phyloP scores from a whole-genome alignment of 2,797 vertebrate genomes.

The Coracias cyanogaster region DNA sequence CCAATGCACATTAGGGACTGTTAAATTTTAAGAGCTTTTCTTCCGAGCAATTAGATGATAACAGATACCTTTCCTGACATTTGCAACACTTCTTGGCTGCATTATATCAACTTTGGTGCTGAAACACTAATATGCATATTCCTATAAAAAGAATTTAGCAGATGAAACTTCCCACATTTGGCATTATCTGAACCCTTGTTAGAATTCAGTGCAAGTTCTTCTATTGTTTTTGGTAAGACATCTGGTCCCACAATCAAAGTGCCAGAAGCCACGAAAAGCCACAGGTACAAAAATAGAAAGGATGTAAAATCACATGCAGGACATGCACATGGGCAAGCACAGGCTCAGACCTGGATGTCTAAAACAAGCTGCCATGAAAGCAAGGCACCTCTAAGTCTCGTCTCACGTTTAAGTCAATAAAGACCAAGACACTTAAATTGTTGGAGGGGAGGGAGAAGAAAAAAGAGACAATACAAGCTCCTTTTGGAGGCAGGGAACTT shows the following conservation, averaged over 20 bases:
- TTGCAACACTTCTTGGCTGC: neutral
- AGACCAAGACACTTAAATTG: neutral
- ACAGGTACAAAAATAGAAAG: neutral
- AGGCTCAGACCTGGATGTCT: neutral
- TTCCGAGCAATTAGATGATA: neutral
- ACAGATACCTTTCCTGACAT: neutral
- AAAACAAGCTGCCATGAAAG: neutral
- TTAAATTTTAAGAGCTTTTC: neutral
- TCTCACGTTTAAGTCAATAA: neutral
- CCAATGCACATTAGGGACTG: neutral
- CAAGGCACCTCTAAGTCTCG: neutral
- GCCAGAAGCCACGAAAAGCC: neutral
- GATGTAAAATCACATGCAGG: neutral
- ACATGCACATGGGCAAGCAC: neutral
- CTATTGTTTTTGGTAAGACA: neutral
- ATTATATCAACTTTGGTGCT: neutral
- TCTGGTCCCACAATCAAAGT: neutral
- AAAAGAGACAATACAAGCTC: neutral
- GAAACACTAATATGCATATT: neutral
- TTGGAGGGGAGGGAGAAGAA: accelerated
- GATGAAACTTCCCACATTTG: neutral
- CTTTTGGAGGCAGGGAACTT: neutral
- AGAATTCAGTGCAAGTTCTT: neutral
- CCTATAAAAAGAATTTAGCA: neutral
- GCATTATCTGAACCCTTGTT: neutral